Conservation (phyloP, 2,888 invertebrate species). For the Apomyelois bistriatella region DNA sequence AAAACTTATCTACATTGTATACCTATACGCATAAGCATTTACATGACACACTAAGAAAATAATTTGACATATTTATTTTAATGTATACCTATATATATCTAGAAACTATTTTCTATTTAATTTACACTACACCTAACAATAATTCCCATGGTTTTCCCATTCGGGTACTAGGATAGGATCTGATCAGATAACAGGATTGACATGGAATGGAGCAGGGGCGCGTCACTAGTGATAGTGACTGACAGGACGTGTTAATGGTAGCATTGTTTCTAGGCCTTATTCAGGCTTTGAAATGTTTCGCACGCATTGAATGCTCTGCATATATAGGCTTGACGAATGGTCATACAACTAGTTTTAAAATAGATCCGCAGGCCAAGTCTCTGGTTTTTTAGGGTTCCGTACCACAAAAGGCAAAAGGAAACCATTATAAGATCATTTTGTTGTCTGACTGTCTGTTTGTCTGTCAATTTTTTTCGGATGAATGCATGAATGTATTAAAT, state of each 20-base stretch:
- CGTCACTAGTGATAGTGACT: background rate
- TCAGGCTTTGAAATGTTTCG: background rate
- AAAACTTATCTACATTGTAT: no score
- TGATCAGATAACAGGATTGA: slow-evolving; percentile 1
- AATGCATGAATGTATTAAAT: no score
- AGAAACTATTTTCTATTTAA: background rate
- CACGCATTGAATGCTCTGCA: background rate
- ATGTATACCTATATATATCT: no score
- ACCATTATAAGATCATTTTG: no score
- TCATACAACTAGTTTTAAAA: background rate
- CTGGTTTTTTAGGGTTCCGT: no score
- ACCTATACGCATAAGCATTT: no score
- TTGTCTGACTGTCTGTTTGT: no score
- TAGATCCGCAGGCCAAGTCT: background rate
- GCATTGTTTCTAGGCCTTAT: background rate
- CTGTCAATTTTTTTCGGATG: no score
- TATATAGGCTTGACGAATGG: background rate
- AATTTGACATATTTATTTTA: no score
- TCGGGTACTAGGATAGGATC: background rate
- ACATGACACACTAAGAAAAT: no score
- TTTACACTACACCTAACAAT: background rate
- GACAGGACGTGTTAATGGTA: background rate
- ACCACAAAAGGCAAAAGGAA: no score
- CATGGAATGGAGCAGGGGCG: background rate
- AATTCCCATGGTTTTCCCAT: background rate